Evolutionary conservation across 2,888 invertebrate genomes (phyloP).

Genomic region (Clostera curtula): DNA sequence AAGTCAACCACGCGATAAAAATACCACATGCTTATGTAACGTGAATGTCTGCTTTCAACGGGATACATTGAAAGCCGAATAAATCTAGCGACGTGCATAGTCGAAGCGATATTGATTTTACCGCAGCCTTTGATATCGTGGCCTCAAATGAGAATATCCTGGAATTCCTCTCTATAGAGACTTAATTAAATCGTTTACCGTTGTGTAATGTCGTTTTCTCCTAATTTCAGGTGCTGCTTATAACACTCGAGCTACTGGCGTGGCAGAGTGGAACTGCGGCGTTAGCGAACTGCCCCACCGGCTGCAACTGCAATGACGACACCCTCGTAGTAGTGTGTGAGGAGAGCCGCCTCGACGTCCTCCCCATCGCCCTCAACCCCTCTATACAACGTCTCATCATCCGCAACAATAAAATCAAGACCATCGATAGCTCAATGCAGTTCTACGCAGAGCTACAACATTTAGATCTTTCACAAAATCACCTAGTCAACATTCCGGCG

Average conservation of each 20-base stretch:
- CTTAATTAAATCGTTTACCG: neutral
- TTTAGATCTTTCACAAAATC: conserved; percentile 89
- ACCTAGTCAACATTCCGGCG: conserved; percentile 86
- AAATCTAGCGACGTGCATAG: conserved; percentile 6
- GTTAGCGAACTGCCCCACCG: conserved; percentile 87
- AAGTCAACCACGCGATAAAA: conserved; percentile 20
- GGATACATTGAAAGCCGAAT: conserved; percentile 19
- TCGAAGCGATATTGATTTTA: conserved; percentile 5
- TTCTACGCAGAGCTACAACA: conserved; percentile 91
- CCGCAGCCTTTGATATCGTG: conserved; percentile 3
- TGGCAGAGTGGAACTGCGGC: conserved; percentile 68
- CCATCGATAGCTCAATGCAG: conserved; percentile 91
- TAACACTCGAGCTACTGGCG: conserved; percentile 50
- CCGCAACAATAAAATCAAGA: conserved; percentile 89
- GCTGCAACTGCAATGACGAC: conserved; percentile 92
- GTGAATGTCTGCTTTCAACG: conserved; percentile 20
- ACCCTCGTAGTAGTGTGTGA: conserved; percentile 90
- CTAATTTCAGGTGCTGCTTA: conserved; percentile 56
- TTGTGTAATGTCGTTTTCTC: conserved; percentile 8
- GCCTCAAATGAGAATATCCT: neutral
- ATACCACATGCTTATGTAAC: conserved; percentile 14
- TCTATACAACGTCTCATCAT: conserved; percentile 89
- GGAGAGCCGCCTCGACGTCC: conserved; percentile 88
- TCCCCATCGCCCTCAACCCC: conserved; percentile 94
- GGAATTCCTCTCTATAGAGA: neutral